These are phyloP conservation scores for Paedocypris micromegethes DNA, from an alignment of 2,797 vertebrate species.

Conservation along the genomic window DNA sequence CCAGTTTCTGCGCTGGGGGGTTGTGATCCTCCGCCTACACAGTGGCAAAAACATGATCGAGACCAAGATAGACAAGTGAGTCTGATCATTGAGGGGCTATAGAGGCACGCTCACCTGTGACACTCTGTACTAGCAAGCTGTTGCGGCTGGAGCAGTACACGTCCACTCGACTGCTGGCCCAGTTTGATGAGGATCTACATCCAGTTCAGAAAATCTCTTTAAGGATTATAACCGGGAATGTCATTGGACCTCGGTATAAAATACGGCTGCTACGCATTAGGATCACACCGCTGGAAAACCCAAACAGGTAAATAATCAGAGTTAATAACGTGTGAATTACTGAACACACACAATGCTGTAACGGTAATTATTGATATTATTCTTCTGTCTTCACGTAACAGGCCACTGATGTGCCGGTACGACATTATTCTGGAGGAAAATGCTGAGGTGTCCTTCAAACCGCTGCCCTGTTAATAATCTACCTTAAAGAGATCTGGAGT, in stretches of 20 bases:
- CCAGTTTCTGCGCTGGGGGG: slow-evolving; percentile 74
- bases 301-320: slow-evolving; percentile 58
- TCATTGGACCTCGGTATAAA: slow-evolving; percentile 74
- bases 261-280: slow-evolving; percentile 65
- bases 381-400: slow-evolving; percentile 39
- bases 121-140: slow-evolving; percentile 54
- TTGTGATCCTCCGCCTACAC: slow-evolving; percentile 67
- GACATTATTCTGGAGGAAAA: slow-evolving; percentile 77
- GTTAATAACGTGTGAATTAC: not conserved
- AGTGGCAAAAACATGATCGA: slow-evolving; percentile 61
- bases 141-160: slow-evolving; percentile 71
- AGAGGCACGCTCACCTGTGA: no score
- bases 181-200: slow-evolving; percentile 70
- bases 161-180: slow-evolving; percentile 67
- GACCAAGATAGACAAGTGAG: slow-evolving; percentile 69
- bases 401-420: slow-evolving; percentile 67
- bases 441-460: slow-evolving; percentile 67
- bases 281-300: slow-evolving; percentile 62
- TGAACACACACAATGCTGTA: not conserved
- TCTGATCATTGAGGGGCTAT: slow-evolving; percentile 11
- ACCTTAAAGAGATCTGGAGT: not conserved
- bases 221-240: slow-evolving; percentile 66
- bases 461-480: slow-evolving; percentile 58
- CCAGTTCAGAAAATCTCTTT: slow-evolving; percentile 71
- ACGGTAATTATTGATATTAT: no score